These are phyloP conservation scores for Drosophila lutescens DNA, from an alignment of 2,888 invertebrate genomes.

Conservation along the genomic window DNA sequence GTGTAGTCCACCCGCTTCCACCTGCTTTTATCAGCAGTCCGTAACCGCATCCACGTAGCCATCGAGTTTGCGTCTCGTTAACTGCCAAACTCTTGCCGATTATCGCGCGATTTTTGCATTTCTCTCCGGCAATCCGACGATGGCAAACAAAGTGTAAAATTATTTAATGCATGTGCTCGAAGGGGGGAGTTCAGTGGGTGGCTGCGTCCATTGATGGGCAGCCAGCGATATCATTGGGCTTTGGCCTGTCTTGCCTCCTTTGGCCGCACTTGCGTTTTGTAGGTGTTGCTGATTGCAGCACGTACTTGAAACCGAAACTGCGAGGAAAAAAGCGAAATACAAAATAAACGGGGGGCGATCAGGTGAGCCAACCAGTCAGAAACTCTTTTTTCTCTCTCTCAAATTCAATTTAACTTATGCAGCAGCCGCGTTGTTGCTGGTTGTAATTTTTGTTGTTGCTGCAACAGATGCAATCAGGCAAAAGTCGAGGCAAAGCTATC, in stretches of 20 bases:
- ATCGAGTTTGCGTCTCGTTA: slow-evolving; percentile 69
- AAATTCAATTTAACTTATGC: slow-evolving; percentile 74
- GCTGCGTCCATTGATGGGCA: slow-evolving; percentile 67
- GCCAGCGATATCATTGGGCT: slow-evolving; percentile 75
- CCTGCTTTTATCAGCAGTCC: slow-evolving; percentile 1
- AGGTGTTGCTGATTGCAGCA: slow-evolving; percentile 79
- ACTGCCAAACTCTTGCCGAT: slow-evolving; percentile 75
- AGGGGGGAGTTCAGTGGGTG: slow-evolving; percentile 22
- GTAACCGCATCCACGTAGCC: slow-evolving; percentile 49
- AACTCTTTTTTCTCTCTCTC: slow-evolving; percentile 52
- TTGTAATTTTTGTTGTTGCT: slow-evolving; percentile 75
- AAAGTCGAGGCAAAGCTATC: slow-evolving; percentile 74
- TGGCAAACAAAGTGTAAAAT: slow-evolving; percentile 79
- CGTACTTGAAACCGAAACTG: slow-evolving; percentile 68
- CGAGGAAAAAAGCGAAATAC: not conserved
- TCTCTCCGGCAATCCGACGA: slow-evolving; percentile 53
- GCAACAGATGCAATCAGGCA: slow-evolving; percentile 79
- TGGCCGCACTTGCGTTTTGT: slow-evolving; percentile 53
- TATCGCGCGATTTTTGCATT: slow-evolving; percentile 72
- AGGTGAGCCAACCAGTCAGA: slow-evolving; percentile 46
- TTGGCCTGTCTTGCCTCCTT: slow-evolving; percentile 18
- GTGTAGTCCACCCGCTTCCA: slow-evolving; percentile 6
- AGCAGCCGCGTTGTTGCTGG: slow-evolving; percentile 56
- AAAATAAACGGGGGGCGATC: slow-evolving; percentile 21
- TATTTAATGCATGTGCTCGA: slow-evolving; percentile 78